Evolutionary conservation across 2,888 invertebrate genomes (phyloP), one percentile per base, ranked within the genome.

Genomic region (Diploptera punctata): DNA sequence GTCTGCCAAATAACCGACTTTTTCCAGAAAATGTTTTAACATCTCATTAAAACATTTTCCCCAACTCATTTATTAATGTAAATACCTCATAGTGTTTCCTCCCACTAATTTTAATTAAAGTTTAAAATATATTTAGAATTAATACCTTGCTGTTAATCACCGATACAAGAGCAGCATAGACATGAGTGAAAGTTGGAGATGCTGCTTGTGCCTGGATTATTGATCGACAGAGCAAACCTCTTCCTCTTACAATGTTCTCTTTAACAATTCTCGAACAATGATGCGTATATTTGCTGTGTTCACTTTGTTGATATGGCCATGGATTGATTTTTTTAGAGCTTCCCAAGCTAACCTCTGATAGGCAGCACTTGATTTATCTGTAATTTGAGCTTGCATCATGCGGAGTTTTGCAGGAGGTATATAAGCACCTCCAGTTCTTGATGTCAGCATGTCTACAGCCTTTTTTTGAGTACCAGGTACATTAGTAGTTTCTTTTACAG

Each of bases 331-430:
- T 82, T 99, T 99, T 24, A 99, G 84, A 0, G 98, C 97, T 85
- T 99, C 99, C 99, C 99, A 99, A 1, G 99, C 94, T 65, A 99
- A 91, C 77, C 99, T 87, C 82, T 99, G 99, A 83, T 95, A 99
- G 1, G 95, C 95, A 26, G 92, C 90, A 74, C 97, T 95, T n/a
- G 92, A 88, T 85, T 99, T 99, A 80, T 99, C 99, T 0, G 94
- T 95, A 68, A 99, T 97, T 82, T 94, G 92, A 0, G 93, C 94
- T 84, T 99, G 98, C 95, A 99, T 95, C 89, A 98, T 88, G 24
- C 94, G 88, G 49, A 99, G 85, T 80, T 94, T 96, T 0, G 99
- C 99, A 0, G 99, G 99, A 0, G 99, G 99, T 79, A 99, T 99
- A 79, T 99, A 99, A 3, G 99, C 99, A 71, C 96, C 97, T 47